A percentile compares a stretch with the other conserved stretches of the same genome.
Conservation (phyloP, 2,113 vertebrate species). For the Megaptera novaeangliae region DNA sequence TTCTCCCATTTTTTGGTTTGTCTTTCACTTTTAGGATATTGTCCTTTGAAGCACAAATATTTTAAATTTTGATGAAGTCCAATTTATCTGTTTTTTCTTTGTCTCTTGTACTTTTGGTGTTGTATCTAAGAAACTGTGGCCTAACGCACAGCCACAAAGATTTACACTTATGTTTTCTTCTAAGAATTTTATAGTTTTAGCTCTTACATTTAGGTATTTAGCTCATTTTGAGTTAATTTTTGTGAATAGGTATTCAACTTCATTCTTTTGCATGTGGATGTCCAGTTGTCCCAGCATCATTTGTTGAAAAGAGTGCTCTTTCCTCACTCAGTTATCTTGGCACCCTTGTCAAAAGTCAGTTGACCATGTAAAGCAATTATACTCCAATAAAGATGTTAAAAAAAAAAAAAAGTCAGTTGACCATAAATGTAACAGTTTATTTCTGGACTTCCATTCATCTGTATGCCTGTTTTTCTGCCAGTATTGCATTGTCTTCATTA, state of each 20-base stretch:
- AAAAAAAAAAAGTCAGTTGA: neutral
- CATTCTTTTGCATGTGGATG: neutral
- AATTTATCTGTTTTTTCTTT: neutral
- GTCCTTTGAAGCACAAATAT: neutral
- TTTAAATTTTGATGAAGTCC: neutral
- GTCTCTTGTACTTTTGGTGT: neutral
- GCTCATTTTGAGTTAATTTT: neutral
- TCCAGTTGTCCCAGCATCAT: neutral
- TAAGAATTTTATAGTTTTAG: neutral
- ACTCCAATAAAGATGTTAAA: too few species aligned
- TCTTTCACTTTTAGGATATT: neutral
- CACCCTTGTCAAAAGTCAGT: neutral
- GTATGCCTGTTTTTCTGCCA: neutral
- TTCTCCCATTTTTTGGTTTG: neutral
- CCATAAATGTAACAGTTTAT: neutral
- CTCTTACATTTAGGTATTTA: neutral
- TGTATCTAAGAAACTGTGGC: neutral
- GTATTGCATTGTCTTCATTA: neutral
- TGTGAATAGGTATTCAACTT: neutral
- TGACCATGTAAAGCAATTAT: too few species aligned
- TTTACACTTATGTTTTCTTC: neutral
- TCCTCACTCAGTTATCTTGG: neutral
- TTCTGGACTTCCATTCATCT: neutral
- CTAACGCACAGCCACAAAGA: neutral
- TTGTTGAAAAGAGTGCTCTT: neutral